A percentile compares a stretch with the other conserved stretches of the same genome.
Conservation (phyloP, 2,888 invertebrate genomes). For the Digitonthophagus gazella region DNA sequence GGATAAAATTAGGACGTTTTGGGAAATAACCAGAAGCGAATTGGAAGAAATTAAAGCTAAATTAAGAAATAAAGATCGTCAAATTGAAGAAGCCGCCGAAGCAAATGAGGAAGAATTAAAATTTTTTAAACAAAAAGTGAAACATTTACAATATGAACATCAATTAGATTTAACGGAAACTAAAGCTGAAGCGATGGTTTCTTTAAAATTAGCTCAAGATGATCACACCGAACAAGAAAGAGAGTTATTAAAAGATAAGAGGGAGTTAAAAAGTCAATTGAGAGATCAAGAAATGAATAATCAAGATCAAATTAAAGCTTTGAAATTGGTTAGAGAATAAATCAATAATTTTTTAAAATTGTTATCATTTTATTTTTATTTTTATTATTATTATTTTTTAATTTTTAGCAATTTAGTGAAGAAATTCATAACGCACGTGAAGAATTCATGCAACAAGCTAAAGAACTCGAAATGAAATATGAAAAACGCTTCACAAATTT, state of each 20-base stretch:
- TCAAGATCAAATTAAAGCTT: constrained; percentile 69
- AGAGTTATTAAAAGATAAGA: constrained; percentile 73
- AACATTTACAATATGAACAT: constrained; percentile 89
- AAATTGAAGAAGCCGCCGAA: constrained; percentile 84
- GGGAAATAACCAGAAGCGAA: constrained; percentile 92
- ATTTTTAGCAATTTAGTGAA: constrained; percentile 47
- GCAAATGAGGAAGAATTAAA: constrained; percentile 84
- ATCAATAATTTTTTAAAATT: neutral
- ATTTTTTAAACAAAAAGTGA: constrained; percentile 89
- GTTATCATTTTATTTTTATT: neutral
- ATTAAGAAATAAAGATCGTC: constrained; percentile 75
- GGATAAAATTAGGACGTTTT: constrained; percentile 90
- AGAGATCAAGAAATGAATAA: constrained; percentile 69
- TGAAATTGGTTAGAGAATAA: constrained; percentile 63
- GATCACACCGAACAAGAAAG: constrained; percentile 75
- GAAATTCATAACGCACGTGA: constrained; percentile 59
- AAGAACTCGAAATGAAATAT: constrained; percentile 67
- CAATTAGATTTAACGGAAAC: constrained; percentile 80
- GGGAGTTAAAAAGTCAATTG: constrained; percentile 62
- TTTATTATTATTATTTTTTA: constrained; percentile 13
- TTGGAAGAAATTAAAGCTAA: constrained; percentile 79
- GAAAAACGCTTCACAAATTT: constrained; percentile 73
- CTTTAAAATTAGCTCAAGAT: constrained; percentile 80
- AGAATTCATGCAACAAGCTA: constrained; percentile 65
- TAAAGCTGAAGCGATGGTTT: constrained; percentile 79